Conservation (phyloP, 2,797 vertebrate species). For the Echeneis naucrates region DNA sequence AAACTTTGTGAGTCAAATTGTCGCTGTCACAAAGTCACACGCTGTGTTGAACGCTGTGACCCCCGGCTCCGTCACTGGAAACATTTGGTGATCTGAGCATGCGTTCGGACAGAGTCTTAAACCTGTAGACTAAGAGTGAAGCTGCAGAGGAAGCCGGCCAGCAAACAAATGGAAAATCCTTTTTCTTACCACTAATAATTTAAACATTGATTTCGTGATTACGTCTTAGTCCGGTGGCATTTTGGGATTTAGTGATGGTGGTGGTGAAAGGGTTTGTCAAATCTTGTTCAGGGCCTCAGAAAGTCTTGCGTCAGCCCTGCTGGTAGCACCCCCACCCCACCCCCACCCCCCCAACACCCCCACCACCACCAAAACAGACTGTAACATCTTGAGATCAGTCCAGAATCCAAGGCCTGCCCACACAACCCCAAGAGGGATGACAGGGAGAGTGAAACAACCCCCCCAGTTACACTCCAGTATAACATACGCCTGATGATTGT, state of each 20-base stretch:
- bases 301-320: constrained; percentile 12
- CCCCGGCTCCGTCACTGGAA: too few relatives aligned
- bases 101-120: not conserved
- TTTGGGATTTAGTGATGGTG: not conserved
- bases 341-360: constrained; percentile 33
- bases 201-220: not conserved
- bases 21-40: not conserved
- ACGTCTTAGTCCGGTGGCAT: not conserved
- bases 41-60: not conserved
- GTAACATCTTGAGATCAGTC: constrained; percentile 59
- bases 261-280: constrained; percentile 8
- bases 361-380: constrained; percentile 31
- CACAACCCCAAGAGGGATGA: constrained; percentile 68
- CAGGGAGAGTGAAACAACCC: constrained; percentile 61
- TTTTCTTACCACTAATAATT: not conserved
- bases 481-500: constrained; percentile 68
- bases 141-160: not conserved
- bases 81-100: not conserved
- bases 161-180: not conserved
- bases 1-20: not conserved
- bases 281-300: constrained; percentile 1
- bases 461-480: constrained; percentile 53
- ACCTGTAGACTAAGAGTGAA: not conserved
- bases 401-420: constrained; percentile 60
- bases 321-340: constrained; percentile 40